Evolutionary conservation across 2,113 vertebrate genomes (phyloP), one percentile per base, ranked within the genome.

Genomic region (Enhydra lutris): DNA sequence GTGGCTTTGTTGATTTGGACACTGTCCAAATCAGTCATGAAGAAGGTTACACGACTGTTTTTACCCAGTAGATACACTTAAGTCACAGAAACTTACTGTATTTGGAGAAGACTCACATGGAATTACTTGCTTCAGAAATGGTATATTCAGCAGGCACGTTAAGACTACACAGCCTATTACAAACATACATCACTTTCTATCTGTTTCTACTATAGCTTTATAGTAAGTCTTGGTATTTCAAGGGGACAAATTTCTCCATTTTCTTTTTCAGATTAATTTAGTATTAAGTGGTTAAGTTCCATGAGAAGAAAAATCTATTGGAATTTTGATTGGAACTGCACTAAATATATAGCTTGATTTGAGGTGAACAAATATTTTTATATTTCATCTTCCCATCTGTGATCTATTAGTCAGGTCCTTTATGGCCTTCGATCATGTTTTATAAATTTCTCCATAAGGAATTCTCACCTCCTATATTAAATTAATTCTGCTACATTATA

Each of bases 251-350:
- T 80, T 15, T 63, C 59, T 95, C 81, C 52, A 24, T 80, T 81
- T 81, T 81, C 80, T 65, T 65, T 73, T 93, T 81, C 81, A 93
- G 63, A 73, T 89, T 55, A 74, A 73, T 81, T 91, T 91, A 91
- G 26, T 81, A 74, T 67, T 90, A 74, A 93, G 15, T 20, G 86
- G 10, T 81, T 39, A 81, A 86, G 15, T 93, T 85, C 47, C 86
- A 90, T 20, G 73, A 61, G 69, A 76, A 82, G 29, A 86, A 89
- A 67, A n/a, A 21, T 74, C 34, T 67, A 67, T 50, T 87, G 39
- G 63, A 50, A 67, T 87, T 93, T 67, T 79, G 14, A 80, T 71
- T 86, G 36, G 59, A 86, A 80, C 31, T 80, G 73, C 59, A 81
- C 73, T 67, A 81, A 91, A 86, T 65, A 47, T 57, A 50, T 86